These are phyloP conservation scores for Crambe crambe DNA, from an alignment of 37 sponge, comb jelly and placozoan genomes.

Conservation along the genomic window DNA sequence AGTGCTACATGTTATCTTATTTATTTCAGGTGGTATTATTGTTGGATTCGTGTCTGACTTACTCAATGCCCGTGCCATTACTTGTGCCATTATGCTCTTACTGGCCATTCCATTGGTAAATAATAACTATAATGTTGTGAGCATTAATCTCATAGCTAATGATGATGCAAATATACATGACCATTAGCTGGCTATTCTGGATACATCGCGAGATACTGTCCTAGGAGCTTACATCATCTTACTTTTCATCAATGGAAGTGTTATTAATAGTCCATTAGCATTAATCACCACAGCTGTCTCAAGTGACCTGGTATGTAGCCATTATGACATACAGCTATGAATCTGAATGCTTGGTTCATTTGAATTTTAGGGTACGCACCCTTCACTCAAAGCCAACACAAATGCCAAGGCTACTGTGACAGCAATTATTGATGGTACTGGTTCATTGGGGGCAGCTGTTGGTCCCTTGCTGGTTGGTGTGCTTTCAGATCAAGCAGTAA, in stretches of 20 bases:
- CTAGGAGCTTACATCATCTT: constrained; percentile 42
- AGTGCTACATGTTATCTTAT: no score
- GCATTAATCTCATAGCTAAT: no score
- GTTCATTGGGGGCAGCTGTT: constrained; percentile 78
- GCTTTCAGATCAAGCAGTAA: constrained; percentile 31
- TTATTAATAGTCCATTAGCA: constrained; percentile 82
- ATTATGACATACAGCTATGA: no score
- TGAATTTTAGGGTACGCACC: constrained; percentile 74
- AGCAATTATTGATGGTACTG: constrained; percentile 86
- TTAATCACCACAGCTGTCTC: constrained; percentile 92
- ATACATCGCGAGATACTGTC: not conserved
- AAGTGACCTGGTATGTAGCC: constrained; percentile 65
- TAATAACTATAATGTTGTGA: not conserved
- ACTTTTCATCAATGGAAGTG: constrained; percentile 55
- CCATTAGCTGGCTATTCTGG: not conserved
- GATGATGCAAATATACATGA: no score
- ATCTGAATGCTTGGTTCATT: no score
- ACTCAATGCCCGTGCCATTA: constrained; percentile 52
- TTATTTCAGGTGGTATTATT: constrained; percentile 56
- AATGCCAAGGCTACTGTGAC: constrained; percentile 86
- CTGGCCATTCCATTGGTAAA: constrained; percentile 70
- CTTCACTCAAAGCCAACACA: constrained; percentile 51
- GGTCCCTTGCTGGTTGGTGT: constrained; percentile 58
- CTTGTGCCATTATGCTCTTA: constrained; percentile 38
- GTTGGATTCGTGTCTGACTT: constrained; percentile 75